phyloP scores from a whole-genome alignment of 1,140 invertebrate genomes.

The Bathynomus jamesi region DNA sequence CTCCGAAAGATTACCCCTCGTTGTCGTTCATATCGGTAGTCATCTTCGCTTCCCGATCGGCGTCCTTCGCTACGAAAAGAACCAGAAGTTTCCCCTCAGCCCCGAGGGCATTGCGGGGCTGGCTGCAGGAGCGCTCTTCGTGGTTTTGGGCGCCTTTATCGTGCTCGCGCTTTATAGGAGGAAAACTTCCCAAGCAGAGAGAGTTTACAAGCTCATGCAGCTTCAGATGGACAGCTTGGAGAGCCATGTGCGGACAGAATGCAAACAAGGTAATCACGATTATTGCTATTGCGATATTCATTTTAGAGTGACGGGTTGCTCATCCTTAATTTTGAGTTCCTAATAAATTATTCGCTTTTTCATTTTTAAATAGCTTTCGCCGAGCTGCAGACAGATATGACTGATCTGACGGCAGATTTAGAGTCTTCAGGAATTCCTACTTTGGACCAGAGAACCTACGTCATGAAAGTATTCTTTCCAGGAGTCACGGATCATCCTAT shows the following conservation, averaged over 20 bases:
- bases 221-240: slow-evolving; percentile 99
- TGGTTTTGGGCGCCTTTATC: slow-evolving; percentile 74
- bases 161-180: slow-evolving; percentile 79
- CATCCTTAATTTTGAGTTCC: neutral
- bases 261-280: slow-evolving; percentile 70
- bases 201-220: slow-evolving; percentile 94
- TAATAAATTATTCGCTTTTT: neutral
- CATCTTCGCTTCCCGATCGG: slow-evolving; percentile 75
- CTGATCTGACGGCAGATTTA: slow-evolving; percentile 90
- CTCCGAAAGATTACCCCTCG: slow-evolving; percentile 67
- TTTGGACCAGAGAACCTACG: slow-evolving; percentile 89
- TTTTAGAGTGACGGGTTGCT: too few relatives aligned
- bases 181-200: slow-evolving; percentile 87
- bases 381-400: slow-evolving; percentile 98
- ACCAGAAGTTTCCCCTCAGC: slow-evolving; percentile 63
- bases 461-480: slow-evolving; percentile 98
- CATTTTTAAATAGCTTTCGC: slow-evolving; percentile 68
- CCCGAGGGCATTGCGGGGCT: slow-evolving; percentile 79
- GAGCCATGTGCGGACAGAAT: slow-evolving; percentile 93
- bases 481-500: slow-evolving; percentile 87
- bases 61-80: slow-evolving; percentile 46
- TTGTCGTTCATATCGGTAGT: slow-evolving; percentile 80
- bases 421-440: slow-evolving; percentile 90
- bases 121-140: slow-evolving; percentile 67
- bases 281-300: too few relatives aligned